phyloP scores from a whole-genome alignment of 1,140 invertebrate genomes.

The Drosophila tristis region DNA sequence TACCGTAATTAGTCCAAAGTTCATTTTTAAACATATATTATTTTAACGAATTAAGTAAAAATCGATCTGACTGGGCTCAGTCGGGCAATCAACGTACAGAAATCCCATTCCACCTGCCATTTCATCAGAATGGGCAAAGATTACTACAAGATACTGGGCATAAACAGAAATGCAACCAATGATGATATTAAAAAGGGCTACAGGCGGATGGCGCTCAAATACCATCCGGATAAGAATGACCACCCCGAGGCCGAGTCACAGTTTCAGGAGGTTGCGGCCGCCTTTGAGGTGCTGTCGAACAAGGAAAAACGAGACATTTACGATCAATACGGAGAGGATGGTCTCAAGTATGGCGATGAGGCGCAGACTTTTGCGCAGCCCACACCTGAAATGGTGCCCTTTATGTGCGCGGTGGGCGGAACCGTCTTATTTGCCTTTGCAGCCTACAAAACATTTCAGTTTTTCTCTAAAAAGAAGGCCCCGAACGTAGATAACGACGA shows the following conservation, averaged over 20 bases:
- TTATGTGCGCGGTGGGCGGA: conserved; percentile 64
- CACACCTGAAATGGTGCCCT: conserved; percentile 59
- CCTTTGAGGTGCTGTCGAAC: conserved; percentile 60
- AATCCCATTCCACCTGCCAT: not conserved
- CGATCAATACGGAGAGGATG: conserved; percentile 57
- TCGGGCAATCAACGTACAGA: not conserved
- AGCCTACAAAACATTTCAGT: conserved; percentile 65
- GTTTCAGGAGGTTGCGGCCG: conserved; percentile 57
- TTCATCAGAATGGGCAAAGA: conserved; percentile 53
- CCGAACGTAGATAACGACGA: conserved; percentile 20
- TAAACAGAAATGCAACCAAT: conserved; percentile 39
- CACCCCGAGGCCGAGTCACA: conserved; percentile 59
- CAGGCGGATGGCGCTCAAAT: conserved; percentile 60
- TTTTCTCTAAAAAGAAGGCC: conserved; percentile 59
- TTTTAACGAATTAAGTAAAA: too few species aligned
- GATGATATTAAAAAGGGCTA: conserved; percentile 60
- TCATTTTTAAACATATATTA: too few species aligned
- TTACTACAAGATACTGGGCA: conserved; percentile 59
- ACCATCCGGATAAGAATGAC: conserved; percentile 68
- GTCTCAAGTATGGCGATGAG: conserved; percentile 28
- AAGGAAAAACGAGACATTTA: conserved; percentile 65
- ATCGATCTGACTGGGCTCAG: not conserved
- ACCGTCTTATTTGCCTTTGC: conserved; percentile 66
- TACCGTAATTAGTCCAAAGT: too few species aligned
- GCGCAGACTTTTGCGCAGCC: conserved; percentile 36